Evolutionary conservation across 2,888 invertebrate species (phyloP), one percentile per base, ranked within the genome.

Genomic region (Drosophila kokeensis): DNA sequence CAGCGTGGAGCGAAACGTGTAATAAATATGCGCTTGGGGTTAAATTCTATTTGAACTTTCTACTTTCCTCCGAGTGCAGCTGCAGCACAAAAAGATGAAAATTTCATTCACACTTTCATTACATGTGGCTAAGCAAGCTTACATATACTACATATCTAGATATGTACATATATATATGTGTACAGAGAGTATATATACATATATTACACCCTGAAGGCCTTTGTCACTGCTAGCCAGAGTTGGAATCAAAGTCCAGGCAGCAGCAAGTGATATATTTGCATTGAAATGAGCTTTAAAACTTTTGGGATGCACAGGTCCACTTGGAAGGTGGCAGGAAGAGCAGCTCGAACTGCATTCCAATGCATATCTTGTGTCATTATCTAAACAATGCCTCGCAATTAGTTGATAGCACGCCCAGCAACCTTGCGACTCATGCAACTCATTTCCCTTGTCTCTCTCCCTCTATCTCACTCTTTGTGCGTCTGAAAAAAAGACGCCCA

Each of bases 21-120:
- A 73, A 79, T 83, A 89, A 85, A 89, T 83, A 79, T 89, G 81
- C 86, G 88, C 90, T 81, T 78, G 90, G 85, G 86, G 90, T 79
- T 87, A 79, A 78, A 77, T 82, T 85, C 81, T 87, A 81, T 89
- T 87, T 87, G 88, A 87, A 82, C 88, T 87, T 85, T 86, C 81
- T 55, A 73, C 84, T 72, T 76, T 67, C 65, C 82, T 66, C 67
- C 60, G 55, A 50, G 57, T 65, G 54, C 62, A 55, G 57, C 32
- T 67, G 53, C 59, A 50, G 15, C 48, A 55, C 49, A 78, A 67
- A 53, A 60, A 69, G 76, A 61, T 75, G 81, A 77, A 75, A 70
- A 73, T 83, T 88, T 74, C 76, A 83, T 79, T 86, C 86, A 79
- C 87, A 90, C 83, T 90, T 90, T 88, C 88, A 85, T 90, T 90